phyloP scores from a whole-genome alignment of 2,888 invertebrate species.

The Leptothorax acervorum region DNA sequence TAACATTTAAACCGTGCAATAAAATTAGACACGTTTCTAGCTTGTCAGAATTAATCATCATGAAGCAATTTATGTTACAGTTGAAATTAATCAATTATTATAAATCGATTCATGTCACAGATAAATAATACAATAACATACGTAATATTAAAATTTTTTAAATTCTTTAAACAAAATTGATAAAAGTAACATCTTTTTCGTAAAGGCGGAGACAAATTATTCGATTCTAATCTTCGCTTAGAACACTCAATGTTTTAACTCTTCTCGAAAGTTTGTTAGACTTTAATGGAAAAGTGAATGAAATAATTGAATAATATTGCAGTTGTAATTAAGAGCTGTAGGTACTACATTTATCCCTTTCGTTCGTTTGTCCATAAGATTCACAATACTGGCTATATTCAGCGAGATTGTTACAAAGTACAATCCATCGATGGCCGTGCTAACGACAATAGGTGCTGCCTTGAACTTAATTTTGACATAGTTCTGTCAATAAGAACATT shows the following conservation, averaged over 20 bases:
- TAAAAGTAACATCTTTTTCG: not conserved
- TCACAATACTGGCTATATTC: not conserved
- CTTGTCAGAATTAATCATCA: not conserved
- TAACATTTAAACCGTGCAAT: not conserved
- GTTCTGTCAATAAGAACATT: not conserved
- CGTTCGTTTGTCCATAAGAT: not conserved
- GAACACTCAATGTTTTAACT: slow-evolving; percentile 18
- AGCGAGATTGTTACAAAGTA: not conserved
- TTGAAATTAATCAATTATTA: not conserved
- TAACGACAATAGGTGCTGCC: not conserved
- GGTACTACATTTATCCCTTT: not conserved
- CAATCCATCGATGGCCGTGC: not conserved
- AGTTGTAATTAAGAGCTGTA: slow-evolving; percentile 25
- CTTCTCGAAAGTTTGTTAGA: slow-evolving; percentile 18
- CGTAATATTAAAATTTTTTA: slow-evolving; percentile 11
- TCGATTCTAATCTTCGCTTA: slow-evolving; percentile 7
- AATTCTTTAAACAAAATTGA: not conserved
- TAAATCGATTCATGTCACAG: not conserved
- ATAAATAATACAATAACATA: not conserved
- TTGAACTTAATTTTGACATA: slow-evolving; percentile 5
- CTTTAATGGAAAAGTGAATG: slow-evolving; percentile 45
- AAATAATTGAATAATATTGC: slow-evolving; percentile 16
- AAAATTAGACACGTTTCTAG: not conserved
- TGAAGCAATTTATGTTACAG: not conserved
- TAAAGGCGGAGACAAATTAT: not conserved